Evolutionary conservation across 2,113 vertebrate genomes (phyloP).

Genomic region (Melanocharis versteri): DNA sequence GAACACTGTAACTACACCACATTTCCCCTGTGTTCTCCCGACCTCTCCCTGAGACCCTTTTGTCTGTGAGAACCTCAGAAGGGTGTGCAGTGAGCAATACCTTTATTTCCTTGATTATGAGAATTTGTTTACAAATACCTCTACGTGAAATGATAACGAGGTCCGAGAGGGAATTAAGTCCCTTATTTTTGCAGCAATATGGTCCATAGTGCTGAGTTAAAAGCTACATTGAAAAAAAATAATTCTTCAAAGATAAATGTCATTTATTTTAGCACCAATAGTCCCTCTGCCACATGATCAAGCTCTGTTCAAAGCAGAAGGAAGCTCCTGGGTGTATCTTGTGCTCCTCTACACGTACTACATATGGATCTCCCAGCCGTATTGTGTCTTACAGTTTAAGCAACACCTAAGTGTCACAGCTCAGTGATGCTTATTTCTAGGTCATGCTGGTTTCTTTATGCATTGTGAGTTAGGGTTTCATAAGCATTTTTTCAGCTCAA

Average conservation of each 20-base stretch:
- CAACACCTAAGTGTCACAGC: background rate
- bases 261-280: background rate
- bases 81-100: rapidly evolving
- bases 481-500: slow-evolving; percentile 20
- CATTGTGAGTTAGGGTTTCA: background rate
- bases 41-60: background rate
- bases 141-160: background rate
- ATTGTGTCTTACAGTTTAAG: slow-evolving; percentile 36
- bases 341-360: background rate
- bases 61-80: background rate
- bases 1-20: background rate
- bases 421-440: slow-evolving; percentile 12
- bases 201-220: background rate
- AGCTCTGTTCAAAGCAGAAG: background rate
- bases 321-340: background rate
- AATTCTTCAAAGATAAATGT: background rate
- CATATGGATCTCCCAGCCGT: background rate
- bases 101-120: background rate
- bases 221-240: background rate
- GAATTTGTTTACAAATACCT: background rate
- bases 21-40: background rate
- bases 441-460: slow-evolving; percentile 25
- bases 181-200: background rate
- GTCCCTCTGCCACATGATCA: background rate
- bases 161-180: background rate